phyloP scores from a whole-genome alignment of 2,888 invertebrate genomes.

The Hymenopus coronatus region DNA sequence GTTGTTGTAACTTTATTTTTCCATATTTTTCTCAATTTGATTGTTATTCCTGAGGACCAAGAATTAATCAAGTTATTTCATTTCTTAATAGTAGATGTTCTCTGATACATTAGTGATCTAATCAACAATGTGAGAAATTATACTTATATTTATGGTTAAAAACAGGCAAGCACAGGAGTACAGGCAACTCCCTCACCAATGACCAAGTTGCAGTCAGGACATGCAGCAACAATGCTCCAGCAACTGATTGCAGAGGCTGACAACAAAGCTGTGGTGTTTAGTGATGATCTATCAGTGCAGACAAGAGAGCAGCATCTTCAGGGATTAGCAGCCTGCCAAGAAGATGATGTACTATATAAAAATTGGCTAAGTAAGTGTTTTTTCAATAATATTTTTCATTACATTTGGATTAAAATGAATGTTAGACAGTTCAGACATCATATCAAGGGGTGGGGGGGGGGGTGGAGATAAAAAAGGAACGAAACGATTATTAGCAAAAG shows the following conservation, averaged over 20 bases:
- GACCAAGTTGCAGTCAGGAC: slow-evolving; percentile 65
- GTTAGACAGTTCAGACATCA: too few species aligned
- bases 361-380: slow-evolving; percentile 83
- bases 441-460: too few species aligned
- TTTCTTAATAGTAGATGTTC: too few species aligned
- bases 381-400: neutral
- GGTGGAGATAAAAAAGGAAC: too few species aligned
- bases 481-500: too few species aligned
- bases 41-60: too few species aligned
- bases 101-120: too few species aligned
- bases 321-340: slow-evolving; percentile 81
- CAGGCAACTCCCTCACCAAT: slow-evolving; percentile 62
- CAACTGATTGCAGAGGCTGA: slow-evolving; percentile 90
- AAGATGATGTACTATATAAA: slow-evolving; percentile 87
- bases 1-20: too few species aligned
- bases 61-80: too few species aligned
- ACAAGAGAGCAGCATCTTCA: slow-evolving; percentile 74
- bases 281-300: slow-evolving; percentile 84
- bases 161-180: slow-evolving; percentile 47
- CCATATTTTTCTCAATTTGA: too few species aligned
- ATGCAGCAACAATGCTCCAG: slow-evolving; percentile 79
- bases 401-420: too few species aligned
- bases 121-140: too few species aligned
- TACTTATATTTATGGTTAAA: neutral
- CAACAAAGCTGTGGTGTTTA: slow-evolving; percentile 92